Base-by-base conservation (phyloP, 92 coral and sea anemone genomes). In the Heliopora coerulea region DNA sequence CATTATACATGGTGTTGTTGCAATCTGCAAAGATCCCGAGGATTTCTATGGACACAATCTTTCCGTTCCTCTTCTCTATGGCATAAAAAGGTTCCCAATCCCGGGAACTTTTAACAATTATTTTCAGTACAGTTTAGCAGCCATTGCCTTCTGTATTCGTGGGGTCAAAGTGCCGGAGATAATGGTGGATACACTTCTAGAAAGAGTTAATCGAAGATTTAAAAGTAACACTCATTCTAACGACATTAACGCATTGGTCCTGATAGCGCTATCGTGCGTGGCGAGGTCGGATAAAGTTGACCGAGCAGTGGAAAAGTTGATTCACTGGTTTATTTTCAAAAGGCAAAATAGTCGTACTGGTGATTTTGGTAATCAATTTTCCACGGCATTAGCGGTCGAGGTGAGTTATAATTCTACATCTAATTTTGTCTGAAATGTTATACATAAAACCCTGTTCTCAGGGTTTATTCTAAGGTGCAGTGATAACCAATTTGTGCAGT, bases 101-200 rank as follows among this genome's bases (percentile, higher is more conserved):
- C 23, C 27, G 18, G 40, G 68, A 3, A 52, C 56, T 18, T 90
- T 82, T 70, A 57, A 85, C 42, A 86, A 91, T 35, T 84, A 87
- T 3, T 91, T 80, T 73, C 87, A 80, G 76, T 86, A 83, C 58
- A 85, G 90, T 49, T 74, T 85, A 12, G 88, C 86, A 18, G 73
- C 85, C 3, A 27, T 91, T 50, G 93, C 97, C 15, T 60, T 91
- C 30, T 91, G 95, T 66, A 91, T 78, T 19, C 79, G 84, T 31
- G 85, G 84, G 10, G 32, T 48, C 0, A 27, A 52, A 35, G 75
- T 78, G 4, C 75, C 74, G 18, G 68, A 73, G 23, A 50, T 14
- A 49, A n/a, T 39, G 19, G 17, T 26, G 27, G 32, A 72, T 46
- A 63, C 52, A n/a, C 58, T 70, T 23, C 19, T 70, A n/a, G 34